phyloP scores from a whole-genome alignment of 2,888 invertebrate species.

The Cantharis nigra region DNA sequence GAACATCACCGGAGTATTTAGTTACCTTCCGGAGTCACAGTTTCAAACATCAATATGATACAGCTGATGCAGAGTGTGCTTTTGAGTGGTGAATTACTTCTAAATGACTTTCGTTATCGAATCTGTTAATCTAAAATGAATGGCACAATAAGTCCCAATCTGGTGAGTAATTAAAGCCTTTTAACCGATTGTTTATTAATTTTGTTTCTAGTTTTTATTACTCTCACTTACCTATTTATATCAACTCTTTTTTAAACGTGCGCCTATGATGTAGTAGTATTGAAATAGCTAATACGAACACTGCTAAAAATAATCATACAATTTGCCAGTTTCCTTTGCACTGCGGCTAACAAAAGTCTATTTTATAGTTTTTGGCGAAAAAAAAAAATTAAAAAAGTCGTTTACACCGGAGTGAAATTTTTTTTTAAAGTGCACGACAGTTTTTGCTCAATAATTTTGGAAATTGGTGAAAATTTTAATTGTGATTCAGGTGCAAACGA shows the following conservation, averaged over 20 bases:
- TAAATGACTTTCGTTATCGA: not conserved
- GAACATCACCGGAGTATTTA: slow-evolving; percentile 28
- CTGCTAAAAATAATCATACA: slow-evolving; percentile 51
- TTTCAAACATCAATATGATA: slow-evolving; percentile 8
- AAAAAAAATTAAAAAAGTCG: slow-evolving; percentile 1
- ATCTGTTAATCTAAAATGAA: slow-evolving; percentile 24
- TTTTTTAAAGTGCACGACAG: not conserved
- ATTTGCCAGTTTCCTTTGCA: slow-evolving; percentile 54
- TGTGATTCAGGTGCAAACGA: not conserved
- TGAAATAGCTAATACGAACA: slow-evolving; percentile 51
- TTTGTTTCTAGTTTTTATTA: not conserved
- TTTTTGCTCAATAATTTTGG: not conserved
- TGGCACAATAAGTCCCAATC: slow-evolving; percentile 31
- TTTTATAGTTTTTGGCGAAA: slow-evolving; percentile 30
- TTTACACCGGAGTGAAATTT: not conserved
- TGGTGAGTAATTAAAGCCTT: slow-evolving; percentile 27
- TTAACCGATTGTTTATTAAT: not conserved
- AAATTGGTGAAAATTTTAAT: not conserved
- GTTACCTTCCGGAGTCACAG: slow-evolving; percentile 34
- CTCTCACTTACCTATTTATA: slow-evolving; percentile 23
- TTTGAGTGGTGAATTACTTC: not conserved
- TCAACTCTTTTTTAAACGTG: slow-evolving; percentile 17
- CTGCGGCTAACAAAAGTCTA: slow-evolving; percentile 43
- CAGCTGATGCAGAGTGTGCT: not conserved
- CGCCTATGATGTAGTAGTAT: slow-evolving; percentile 36